Evolutionary conservation across 2,113 vertebrate genomes (phyloP).

Genomic region (Gopherus evgoodei): DNA sequence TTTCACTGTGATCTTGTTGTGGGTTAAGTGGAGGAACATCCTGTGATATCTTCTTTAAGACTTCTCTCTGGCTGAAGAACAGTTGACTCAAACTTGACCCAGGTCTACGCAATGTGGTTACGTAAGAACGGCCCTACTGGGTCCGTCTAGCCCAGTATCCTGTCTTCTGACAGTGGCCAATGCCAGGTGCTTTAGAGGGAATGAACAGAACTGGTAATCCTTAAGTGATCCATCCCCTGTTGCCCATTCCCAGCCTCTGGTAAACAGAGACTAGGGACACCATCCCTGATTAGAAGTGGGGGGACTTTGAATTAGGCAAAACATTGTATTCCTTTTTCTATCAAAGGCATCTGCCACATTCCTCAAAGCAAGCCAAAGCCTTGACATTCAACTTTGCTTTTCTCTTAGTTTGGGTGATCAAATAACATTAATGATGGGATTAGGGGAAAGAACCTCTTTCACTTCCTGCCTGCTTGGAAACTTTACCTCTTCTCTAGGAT

Average conservation of each 20-base stretch:
- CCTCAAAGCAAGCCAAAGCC: neutral
- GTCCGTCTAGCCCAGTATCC: too few relatives aligned
- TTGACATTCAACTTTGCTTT: neutral
- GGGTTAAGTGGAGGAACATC: neutral
- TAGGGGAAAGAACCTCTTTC: too few relatives aligned
- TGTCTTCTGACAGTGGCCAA: too few relatives aligned
- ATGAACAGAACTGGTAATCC: too few relatives aligned
- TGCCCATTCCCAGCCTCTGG: too few relatives aligned
- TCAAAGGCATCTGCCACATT: neutral
- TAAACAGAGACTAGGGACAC: too few relatives aligned
- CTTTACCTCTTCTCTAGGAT: neutral
- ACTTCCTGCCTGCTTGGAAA: too few relatives aligned
- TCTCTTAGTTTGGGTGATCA: neutral
- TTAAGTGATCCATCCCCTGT: too few relatives aligned
- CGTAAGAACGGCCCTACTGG: too few relatives aligned
- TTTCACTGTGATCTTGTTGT: neutral
- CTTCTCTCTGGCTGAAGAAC: neutral
- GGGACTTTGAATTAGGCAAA: neutral
- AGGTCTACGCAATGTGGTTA: neutral
- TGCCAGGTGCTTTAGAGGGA: too few relatives aligned
- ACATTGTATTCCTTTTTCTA: neutral
- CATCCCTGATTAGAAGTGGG: neutral
- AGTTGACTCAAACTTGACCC: neutral
- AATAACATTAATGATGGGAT: too few relatives aligned
- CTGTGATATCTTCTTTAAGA: neutral